Evolutionary conservation across 2,113 vertebrate species (phyloP).

Genomic region (Octodon degus): DNA sequence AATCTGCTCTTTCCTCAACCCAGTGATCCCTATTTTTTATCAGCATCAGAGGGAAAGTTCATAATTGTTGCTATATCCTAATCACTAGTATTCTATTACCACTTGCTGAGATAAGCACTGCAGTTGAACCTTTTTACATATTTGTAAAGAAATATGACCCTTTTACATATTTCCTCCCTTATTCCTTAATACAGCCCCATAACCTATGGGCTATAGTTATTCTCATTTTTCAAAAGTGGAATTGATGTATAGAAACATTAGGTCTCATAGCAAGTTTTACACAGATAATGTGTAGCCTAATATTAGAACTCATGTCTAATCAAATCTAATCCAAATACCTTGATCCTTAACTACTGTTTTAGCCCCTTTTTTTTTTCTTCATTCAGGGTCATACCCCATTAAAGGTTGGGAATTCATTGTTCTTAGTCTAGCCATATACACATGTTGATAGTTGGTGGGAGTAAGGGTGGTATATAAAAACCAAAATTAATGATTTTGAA

Average conservation of each 20-base stretch:
- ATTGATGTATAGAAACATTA: not conserved
- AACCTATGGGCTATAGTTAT: not conserved
- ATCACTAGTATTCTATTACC: constrained; percentile 30
- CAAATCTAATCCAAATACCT: constrained; percentile 42
- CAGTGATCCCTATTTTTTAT: not conserved
- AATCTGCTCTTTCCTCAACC: not conserved
- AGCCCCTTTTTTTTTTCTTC: constrained; percentile 54
- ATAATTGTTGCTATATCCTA: constrained; percentile 16
- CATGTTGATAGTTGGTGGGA: not conserved
- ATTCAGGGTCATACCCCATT: not conserved
- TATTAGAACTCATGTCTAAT: constrained; percentile 58
- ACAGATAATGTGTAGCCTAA: constrained; percentile 9
- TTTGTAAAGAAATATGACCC: not conserved
- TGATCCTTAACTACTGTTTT: constrained; percentile 24
- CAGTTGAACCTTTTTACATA: not conserved
- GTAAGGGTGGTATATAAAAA: not conserved
- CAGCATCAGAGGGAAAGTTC: not conserved
- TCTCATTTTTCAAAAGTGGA: constrained; percentile 21
- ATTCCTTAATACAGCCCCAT: not conserved
- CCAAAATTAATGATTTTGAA: constrained; percentile 47
- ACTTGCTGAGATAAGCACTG: constrained; percentile 26
- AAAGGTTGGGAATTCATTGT: not conserved
- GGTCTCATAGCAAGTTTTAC: constrained; percentile 37
- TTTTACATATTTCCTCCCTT: constrained; percentile 37
- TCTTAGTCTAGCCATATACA: constrained; percentile 20